Percentiles rank a stretch among this genome's conserved stretches.
These are phyloP conservation scores for Gadus chalcogrammus DNA, from an alignment of 2,113 vertebrate genomes.

Conservation along the genomic window DNA sequence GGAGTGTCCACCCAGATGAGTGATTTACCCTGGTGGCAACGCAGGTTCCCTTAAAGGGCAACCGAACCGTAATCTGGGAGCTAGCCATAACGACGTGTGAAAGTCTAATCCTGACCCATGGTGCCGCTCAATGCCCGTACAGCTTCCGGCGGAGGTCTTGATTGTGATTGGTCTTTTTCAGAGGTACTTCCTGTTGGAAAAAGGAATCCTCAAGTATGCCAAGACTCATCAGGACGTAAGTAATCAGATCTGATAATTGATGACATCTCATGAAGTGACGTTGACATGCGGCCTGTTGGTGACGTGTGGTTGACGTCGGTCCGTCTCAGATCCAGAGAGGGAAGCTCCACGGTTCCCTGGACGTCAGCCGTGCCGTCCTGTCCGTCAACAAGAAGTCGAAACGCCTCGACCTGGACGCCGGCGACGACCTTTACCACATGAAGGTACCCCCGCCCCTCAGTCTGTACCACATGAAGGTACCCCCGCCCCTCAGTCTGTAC, in stretches of 20 bases:
- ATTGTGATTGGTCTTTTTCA: constrained; percentile 44
- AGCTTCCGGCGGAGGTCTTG: background rate
- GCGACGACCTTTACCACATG: constrained; percentile 90
- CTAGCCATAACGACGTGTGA: too few relatives aligned
- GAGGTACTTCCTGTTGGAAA: constrained; percentile 89
- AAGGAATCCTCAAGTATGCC: constrained; percentile 82
- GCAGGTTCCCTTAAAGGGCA: too few relatives aligned
- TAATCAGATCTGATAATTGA: constrained; percentile 11
- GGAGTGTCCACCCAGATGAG: too few relatives aligned
- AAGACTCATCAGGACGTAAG: constrained; percentile 88
- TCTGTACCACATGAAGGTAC: constrained; percentile 84
- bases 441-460: constrained; percentile 69
- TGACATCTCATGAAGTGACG: too few relatives aligned
- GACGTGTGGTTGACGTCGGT: background rate
- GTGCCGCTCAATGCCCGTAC: too few relatives aligned
- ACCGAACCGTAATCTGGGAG: too few relatives aligned
- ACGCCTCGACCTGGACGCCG: constrained; percentile 88
- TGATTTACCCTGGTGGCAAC: too few relatives aligned
- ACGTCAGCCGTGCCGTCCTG: constrained; percentile 87
- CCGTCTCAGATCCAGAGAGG: constrained; percentile 77
- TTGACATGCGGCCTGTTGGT: background rate
- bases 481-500: too few relatives aligned
- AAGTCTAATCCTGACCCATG: background rate
- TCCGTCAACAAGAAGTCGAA: constrained; percentile 90
- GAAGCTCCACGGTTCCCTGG: constrained; percentile 85